A percentile compares a stretch with the other conserved stretches of the same genome.
Conservation (phyloP, 2,888 invertebrate species). For the Megalurothrips usitatus region DNA sequence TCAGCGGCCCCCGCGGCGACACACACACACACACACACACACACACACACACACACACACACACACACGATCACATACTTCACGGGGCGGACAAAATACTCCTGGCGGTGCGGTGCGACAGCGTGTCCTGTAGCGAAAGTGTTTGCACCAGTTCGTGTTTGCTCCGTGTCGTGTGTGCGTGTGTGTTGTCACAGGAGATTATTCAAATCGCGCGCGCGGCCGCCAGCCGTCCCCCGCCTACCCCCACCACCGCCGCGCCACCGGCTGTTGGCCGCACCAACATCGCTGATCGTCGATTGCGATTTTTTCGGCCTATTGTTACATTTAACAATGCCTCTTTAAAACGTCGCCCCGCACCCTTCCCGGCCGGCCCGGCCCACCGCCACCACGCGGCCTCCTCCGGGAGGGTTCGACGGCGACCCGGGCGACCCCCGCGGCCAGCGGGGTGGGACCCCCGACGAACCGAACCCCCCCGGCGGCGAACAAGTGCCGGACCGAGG, state of each 20-base stretch:
- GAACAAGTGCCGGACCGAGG: background rate
- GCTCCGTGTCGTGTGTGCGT: background rate
- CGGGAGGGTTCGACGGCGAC: no score
- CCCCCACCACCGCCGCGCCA: background rate
- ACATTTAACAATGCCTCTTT: constrained; percentile 19
- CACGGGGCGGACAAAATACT: background rate
- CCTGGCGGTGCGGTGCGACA: background rate
- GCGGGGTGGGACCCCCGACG: no score
- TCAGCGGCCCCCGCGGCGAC: no score
- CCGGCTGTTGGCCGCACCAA: background rate
- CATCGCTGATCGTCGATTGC: background rate
- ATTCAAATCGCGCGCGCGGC: background rate
- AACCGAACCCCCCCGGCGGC: background rate
- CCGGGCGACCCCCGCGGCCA: no score
- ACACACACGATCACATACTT: no score
- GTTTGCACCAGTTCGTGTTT: background rate
- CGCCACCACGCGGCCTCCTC: no score
- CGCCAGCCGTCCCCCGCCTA: background rate
- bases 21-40: no score
- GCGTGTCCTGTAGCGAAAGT: background rate
- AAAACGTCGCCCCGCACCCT: background rate
- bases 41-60: no score
- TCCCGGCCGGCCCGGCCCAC: no score
- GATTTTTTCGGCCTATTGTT: constrained; percentile 17
- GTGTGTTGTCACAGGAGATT: background rate